phyloP scores from a whole-genome alignment of 2,888 invertebrate species.

The Patella caerulea region DNA sequence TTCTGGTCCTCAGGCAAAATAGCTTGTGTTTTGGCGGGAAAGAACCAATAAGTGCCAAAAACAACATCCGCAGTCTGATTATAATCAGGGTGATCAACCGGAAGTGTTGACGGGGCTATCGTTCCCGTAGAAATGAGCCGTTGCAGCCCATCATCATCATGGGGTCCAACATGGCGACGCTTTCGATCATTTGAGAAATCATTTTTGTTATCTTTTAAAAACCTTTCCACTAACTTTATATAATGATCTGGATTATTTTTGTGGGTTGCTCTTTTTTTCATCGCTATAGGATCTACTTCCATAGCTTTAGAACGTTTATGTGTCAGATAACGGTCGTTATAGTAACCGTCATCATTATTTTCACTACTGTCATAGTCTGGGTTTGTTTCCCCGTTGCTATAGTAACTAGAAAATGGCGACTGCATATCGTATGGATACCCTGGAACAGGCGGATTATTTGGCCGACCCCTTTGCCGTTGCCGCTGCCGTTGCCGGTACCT shows the following conservation, averaged over 20 bases:
- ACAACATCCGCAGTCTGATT: slow-evolving; percentile 76
- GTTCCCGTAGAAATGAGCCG: slow-evolving; percentile 72
- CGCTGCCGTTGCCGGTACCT: not conserved
- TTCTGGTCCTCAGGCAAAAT: slow-evolving; percentile 77
- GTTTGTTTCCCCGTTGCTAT: not conserved
- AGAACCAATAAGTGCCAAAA: slow-evolving; percentile 84
- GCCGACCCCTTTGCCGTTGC: not conserved
- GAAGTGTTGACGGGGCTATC: slow-evolving; percentile 71
- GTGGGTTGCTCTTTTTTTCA: not conserved
- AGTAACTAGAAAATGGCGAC: slow-evolving; percentile 12
- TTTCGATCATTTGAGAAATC: slow-evolving; percentile 26
- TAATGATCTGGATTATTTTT: not conserved
- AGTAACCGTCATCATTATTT: not conserved
- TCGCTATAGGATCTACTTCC: not conserved
- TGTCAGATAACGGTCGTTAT: slow-evolving; percentile 7
- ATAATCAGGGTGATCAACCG: slow-evolving; percentile 70
- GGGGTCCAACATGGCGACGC: slow-evolving; percentile 71
- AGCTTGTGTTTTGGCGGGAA: slow-evolving; percentile 75
- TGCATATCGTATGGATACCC: not conserved
- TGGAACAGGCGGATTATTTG: not conserved
- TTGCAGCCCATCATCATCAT: slow-evolving; percentile 72
- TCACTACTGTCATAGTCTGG: not conserved
- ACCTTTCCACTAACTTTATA: not conserved
- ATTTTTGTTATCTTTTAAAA: not conserved
- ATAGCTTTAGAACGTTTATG: not conserved